Evolutionary conservation across 2,113 vertebrate species (phyloP), one percentile per base, ranked within the genome.

Genomic region (Rhadina sibilatrix): DNA sequence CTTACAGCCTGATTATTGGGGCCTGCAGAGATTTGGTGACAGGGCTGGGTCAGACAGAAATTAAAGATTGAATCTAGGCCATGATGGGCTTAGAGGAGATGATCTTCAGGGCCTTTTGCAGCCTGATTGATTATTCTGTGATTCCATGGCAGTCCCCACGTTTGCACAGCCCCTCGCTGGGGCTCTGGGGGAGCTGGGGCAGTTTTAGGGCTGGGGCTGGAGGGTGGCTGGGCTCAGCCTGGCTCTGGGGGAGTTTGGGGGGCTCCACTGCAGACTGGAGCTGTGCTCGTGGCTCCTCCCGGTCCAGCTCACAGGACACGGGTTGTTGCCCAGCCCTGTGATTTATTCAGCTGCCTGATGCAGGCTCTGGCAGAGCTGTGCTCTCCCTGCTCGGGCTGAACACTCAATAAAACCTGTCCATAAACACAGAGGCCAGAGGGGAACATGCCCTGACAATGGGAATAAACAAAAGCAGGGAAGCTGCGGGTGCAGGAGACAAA

Each of bases 301-400:
- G 0, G 19, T 7, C 52, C 69, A 19, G 71, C 76, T 66, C 24
- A 1, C 15, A 19, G 47, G 22, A 71, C 52, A 87, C 49, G 11
- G 66, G 25, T 44, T 21, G n/a, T 17, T 87, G 52, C 61, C 15
- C 65, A 84, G 60, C 77, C 37, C 89, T 60, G 61, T 64, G 87
- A 93, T 93, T 95, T 90, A 93, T 93, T 50, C 71, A 90, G 42
- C 68, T 92, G 90, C 79, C 92, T 66, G 47, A 44, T 47, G 35
- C 3, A 66, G 31, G 42, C 61, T 57, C 70, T 57, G 83, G 24
- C 52, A 75, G 52, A 35, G 61, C 61, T 50, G 42, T 56, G 37
- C 79, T 64, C 49, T 16, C 80, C 42, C 86, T 86, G 84, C 82
- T 86, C 27, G 0, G 63, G 59, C 53, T 82, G n/a, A 91, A 61